Evolutionary conservation across 1,140 invertebrate genomes (phyloP), one percentile per base, ranked within the genome.

Genomic region (Tribolium madens): DNA sequence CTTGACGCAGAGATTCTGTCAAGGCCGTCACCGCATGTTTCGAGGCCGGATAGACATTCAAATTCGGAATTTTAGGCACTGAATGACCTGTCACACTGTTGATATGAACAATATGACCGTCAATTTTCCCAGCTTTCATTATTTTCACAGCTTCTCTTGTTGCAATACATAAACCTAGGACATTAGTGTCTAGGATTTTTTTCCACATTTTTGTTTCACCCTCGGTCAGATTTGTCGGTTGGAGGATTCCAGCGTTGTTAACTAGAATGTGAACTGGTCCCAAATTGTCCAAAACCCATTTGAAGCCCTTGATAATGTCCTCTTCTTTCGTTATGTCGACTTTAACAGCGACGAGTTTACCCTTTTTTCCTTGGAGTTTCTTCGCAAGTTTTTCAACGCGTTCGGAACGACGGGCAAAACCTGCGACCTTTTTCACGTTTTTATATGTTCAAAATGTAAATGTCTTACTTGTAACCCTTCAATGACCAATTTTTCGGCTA

Each of bases 161-260:
- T 73, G 92, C 93, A 74, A 91, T 87, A 12, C 89, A 87, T 0
- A 94, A 82, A 0, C 88, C 93, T 93, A 84, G 0, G 94, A 87
- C 82, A 95, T 96, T 0, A 91, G 89, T 18, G 94, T 88, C 78
- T 92, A 75, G 15, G 15, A 57, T 91, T 89, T 10, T 86, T 79
- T 73, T 86, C 82, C 86, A 89, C 88, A 72, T 85, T 81, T 79
- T 88, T 80, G 77, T 84, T 83, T 26, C 72, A 12, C 88, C 88
- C 15, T 85, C 84, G 80, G 80, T 31, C 80, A 84, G 15, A 69
- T 18, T 75, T 79, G 78, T 82, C 7, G 17, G 15, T 17, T 17
- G 14, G 15, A 57, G 5, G 17, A 21, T 4, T 18, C 52, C 52
- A 12, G 52, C 52, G 10, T 21, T 57, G 17, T 57, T 57, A 4